Evolutionary conservation across 2,113 vertebrate species (phyloP).

Genomic region (Furnarius figulus): DNA sequence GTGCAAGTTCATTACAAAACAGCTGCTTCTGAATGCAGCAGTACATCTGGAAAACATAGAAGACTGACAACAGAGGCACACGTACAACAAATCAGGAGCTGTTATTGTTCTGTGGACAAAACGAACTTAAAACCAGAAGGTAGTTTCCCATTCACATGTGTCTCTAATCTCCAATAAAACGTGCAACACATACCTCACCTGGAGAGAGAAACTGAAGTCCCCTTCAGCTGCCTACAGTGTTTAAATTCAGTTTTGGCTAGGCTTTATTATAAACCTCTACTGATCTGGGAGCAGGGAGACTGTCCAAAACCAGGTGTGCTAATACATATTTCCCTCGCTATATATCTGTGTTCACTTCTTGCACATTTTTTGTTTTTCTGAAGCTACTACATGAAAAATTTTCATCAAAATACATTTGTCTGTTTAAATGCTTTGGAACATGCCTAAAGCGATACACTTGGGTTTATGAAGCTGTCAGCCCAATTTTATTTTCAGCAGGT

Average conservation of each 20-base stretch:
- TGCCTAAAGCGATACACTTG: neutral
- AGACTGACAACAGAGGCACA: neutral
- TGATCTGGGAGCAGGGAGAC: neutral
- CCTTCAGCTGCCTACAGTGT: neutral
- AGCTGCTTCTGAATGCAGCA: neutral
- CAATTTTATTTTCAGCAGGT: conserved; percentile 3
- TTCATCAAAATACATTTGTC: neutral
- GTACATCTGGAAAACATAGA: neutral
- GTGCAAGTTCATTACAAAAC: neutral
- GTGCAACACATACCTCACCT: neutral
- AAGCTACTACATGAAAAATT: neutral
- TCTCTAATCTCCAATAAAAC: neutral
- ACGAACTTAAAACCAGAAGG: neutral
- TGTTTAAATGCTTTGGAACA: neutral
- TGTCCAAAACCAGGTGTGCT: neutral
- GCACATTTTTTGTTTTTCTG: neutral
- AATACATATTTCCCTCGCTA: neutral
- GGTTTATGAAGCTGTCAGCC: neutral
- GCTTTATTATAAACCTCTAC: neutral
- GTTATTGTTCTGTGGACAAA: neutral
- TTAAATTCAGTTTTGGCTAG: neutral
- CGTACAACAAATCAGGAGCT: neutral
- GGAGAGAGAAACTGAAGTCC: neutral
- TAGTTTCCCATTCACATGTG: neutral
- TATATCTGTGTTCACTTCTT: neutral